phyloP scores from a whole-genome alignment of 2,888 invertebrate genomes.

The Agonopterix heracliana region DNA sequence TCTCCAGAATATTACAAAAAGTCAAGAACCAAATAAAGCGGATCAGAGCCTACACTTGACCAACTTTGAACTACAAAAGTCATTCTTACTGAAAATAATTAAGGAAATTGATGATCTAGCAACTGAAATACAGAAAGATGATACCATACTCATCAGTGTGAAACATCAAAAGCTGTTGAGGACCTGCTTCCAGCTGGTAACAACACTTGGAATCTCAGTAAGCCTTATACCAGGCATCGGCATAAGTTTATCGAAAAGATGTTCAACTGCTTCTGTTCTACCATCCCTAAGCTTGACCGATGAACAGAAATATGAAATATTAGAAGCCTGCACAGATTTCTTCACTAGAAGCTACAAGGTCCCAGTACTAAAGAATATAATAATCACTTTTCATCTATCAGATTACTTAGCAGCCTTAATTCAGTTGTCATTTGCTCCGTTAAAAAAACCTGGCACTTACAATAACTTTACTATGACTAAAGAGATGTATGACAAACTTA shows the following conservation, averaged over 20 bases:
- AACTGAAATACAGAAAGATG: slow-evolving; percentile 35
- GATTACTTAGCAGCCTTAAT: slow-evolving; percentile 81
- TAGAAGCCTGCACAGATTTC: slow-evolving; percentile 67
- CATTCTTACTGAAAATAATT: slow-evolving; percentile 59
- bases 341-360: slow-evolving; percentile 63
- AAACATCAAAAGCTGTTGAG: slow-evolving; percentile 80
- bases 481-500: slow-evolving; percentile 70
- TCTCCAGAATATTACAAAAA: slow-evolving; percentile 13
- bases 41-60: background rate
- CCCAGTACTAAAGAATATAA: slow-evolving; percentile 71
- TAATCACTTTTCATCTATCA: slow-evolving; percentile 74
- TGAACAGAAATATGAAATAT: slow-evolving; percentile 67
- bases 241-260: slow-evolving; percentile 61
- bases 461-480: slow-evolving; percentile 70
- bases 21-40: slow-evolving; percentile 9
- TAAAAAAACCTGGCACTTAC: slow-evolving; percentile 75
- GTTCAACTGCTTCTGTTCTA: slow-evolving; percentile 41
- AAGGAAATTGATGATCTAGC: slow-evolving; percentile 56
- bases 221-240: slow-evolving; percentile 81
- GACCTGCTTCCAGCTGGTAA: slow-evolving; percentile 77
- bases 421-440: slow-evolving; percentile 81
- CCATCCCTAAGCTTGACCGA: slow-evolving; percentile 49
- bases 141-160: slow-evolving; percentile 76
- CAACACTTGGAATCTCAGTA: slow-evolving; percentile 80
- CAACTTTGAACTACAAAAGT: slow-evolving; percentile 37